These are phyloP conservation scores for Pteropus alecto DNA, from an alignment of 2,113 vertebrate genomes.

Conservation along the genomic window DNA sequence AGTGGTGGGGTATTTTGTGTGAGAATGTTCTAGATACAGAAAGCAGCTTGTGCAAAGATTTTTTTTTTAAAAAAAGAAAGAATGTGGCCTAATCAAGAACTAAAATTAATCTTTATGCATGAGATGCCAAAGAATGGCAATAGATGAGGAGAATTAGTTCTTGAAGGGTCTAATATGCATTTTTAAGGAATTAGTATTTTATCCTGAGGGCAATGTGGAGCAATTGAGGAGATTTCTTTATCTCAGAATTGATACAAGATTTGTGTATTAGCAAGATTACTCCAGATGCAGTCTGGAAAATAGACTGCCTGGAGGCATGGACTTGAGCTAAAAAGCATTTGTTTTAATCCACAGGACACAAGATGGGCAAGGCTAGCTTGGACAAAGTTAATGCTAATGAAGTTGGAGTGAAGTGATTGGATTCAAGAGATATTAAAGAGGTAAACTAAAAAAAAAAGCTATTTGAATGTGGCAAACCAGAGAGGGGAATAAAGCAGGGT, in stretches of 20 bases:
- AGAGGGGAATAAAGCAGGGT: not conserved
- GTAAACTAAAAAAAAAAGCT: not conserved
- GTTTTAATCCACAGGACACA: not conserved
- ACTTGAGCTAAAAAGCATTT: not conserved
- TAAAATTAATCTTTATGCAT: not conserved
- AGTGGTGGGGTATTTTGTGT: not conserved
- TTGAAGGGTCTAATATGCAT: not conserved
- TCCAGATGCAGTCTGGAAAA: not conserved
- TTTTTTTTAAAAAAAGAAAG: not conserved
- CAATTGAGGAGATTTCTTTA: not conserved
- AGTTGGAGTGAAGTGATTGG: not conserved
- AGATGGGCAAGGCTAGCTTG: not conserved
- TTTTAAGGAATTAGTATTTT: not conserved
- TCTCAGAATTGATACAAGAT: not conserved
- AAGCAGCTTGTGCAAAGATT: not conserved
- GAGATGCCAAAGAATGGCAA: not conserved
- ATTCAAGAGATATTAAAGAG: constrained; percentile 3
- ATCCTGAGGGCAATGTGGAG: not conserved
- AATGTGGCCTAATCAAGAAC: not conserved
- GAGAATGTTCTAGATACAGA: not conserved
- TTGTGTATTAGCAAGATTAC: not conserved
- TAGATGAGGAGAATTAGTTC: not conserved
- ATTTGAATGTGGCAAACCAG: not conserved
- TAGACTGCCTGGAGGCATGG: not conserved
- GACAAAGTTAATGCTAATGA: not conserved